A percentile compares a stretch with the other conserved stretches of the same genome.
These are phyloP conservation scores for Babyrousa celebensis DNA, from an alignment of 2,797 vertebrate species.

Conservation along the genomic window DNA sequence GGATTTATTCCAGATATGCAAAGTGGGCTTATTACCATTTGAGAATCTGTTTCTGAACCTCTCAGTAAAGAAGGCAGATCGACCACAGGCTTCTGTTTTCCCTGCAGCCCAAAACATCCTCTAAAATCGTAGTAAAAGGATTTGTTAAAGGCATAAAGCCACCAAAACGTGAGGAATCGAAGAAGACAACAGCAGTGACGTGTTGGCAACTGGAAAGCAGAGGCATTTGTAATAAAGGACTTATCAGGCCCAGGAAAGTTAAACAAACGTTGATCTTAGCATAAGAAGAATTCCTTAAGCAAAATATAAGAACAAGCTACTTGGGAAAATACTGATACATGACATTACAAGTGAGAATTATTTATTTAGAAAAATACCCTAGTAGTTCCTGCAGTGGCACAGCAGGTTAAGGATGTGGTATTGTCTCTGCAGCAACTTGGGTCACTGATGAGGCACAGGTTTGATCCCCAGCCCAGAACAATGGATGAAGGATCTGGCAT, in stretches of 20 bases:
- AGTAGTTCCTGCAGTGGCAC: no score
- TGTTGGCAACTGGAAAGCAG: not conserved
- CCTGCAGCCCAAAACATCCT: not conserved
- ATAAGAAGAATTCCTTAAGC: not conserved
- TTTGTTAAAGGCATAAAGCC: constrained; percentile 40
- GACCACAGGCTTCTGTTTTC: not conserved
- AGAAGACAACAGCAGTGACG: not conserved
- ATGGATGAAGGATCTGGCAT: no score
- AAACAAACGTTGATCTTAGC: not conserved
- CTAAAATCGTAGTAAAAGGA: not conserved
- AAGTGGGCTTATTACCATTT: not conserved
- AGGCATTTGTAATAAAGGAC: not conserved
- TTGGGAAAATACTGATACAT: not conserved
- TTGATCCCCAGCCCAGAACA: no score
- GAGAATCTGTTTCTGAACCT: not conserved
- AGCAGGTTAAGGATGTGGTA: no score
- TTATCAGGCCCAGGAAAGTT: not conserved
- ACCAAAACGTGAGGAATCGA: not conserved
- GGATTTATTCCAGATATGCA: not conserved
- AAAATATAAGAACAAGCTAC: not conserved
- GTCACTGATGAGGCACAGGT: no score
- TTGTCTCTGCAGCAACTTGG: no score
- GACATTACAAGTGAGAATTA: not conserved
- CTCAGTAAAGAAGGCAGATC: not conserved
- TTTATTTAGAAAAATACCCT: not conserved